Evolutionary conservation across 2,113 vertebrate species (phyloP).

Genomic region (Corythaeola cristata): DNA sequence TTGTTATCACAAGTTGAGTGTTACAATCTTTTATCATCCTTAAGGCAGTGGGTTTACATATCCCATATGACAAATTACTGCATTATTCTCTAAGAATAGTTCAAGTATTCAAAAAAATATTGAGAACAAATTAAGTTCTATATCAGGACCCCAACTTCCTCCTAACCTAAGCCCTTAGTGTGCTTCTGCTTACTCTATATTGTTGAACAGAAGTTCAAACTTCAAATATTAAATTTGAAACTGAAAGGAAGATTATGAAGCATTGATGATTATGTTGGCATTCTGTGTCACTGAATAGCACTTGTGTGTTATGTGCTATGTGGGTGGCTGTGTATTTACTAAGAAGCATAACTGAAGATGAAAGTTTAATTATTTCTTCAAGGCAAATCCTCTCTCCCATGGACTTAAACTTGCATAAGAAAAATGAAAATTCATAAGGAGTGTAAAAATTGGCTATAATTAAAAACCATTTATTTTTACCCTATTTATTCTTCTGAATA

Average conservation of each 20-base stretch:
- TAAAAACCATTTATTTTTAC: slow-evolving; percentile 65
- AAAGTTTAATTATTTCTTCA: slow-evolving; percentile 72
- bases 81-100: background rate
- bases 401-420: slow-evolving; percentile 48
- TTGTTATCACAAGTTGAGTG: background rate
- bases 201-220: background rate
- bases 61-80: background rate
- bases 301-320: background rate
- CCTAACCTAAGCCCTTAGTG: background rate
- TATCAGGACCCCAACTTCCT: background rate
- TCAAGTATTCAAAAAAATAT: background rate
- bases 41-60: background rate
- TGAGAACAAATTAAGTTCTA: background rate
- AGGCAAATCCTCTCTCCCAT: slow-evolving; percentile 55
- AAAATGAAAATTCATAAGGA: slow-evolving; percentile 70
- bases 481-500: slow-evolving; percentile 39
- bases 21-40: background rate
- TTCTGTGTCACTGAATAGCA: slow-evolving; percentile 26
- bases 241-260: slow-evolving; percentile 3
- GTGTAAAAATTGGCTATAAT: slow-evolving; percentile 64
- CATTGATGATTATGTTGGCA: background rate
- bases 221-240: slow-evolving; percentile 16
- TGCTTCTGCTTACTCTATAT: background rate
- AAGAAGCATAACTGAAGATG: slow-evolving; percentile 62
- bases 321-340: slow-evolving; percentile 58